Evolutionary conservation across 1,140 invertebrate genomes (phyloP), one percentile per base, ranked within the genome.

Genomic region (Aphaenogaster ashmeadi): DNA sequence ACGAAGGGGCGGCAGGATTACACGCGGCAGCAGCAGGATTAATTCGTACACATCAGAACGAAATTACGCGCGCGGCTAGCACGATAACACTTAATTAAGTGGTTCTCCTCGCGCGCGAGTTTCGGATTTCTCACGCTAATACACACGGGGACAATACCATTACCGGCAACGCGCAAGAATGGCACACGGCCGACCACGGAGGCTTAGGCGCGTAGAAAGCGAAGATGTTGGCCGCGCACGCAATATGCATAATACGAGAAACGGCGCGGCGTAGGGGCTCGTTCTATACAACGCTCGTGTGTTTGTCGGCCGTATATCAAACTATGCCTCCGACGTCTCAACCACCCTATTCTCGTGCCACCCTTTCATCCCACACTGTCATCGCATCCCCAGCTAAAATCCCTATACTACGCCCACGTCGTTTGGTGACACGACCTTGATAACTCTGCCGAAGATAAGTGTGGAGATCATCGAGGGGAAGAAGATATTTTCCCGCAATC

Each of bases 51-150:
- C 77, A 91, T 90, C 88, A 81, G 54, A 84, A 90, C 66, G 58
- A 84, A 90, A 88, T 90, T 90, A 88, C 71, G 18, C 18, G 79
- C 64, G 27, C 54, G 38, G 38, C 60, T 36, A 44, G 44, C 9
- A 85, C 60, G 87, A 88, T 87, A 90, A 87, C 67, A 77, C 64
- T 90, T 89, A 89, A 90, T 90, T 81, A 87, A 90, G 89, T 83
- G 66, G 52, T 71, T 60, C 86, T 85, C 58, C 69, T 85, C 52
- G 58, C 78, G 47, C 56, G 66, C 78, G 58, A 47, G 66, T 87
- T 80, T 87, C 87, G 85, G 47, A 88, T 88, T 88, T 88, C 83
- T 74, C 86, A 74, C 38, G 33, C 60, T 58, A 69, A 85, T 88
- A 75, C 44, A 67, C 15, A 52, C 47, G 1, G 38, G 21, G 83